Percentiles rank a stretch among this genome's conserved stretches.
Conservation (phyloP, 2,888 invertebrate species). For the Coecobrya sp. region DNA sequence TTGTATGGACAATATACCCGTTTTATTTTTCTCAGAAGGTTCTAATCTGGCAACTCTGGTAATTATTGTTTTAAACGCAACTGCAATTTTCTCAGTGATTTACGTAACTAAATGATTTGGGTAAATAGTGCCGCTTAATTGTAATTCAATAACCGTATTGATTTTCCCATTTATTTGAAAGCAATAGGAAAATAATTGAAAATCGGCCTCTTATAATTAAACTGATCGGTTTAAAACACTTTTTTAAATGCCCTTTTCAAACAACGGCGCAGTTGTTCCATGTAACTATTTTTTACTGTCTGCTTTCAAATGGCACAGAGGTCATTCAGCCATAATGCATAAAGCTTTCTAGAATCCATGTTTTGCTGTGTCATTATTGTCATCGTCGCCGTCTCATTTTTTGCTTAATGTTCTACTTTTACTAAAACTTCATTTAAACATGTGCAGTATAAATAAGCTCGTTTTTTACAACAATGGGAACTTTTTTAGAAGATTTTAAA, state of each 20-base stretch:
- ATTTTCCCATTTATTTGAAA: not conserved
- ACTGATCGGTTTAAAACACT: too few species aligned
- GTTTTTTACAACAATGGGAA: not conserved
- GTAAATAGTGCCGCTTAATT: not conserved
- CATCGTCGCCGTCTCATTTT: constrained; percentile 18
- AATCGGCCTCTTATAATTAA: not conserved
- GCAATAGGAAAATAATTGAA: too few species aligned
- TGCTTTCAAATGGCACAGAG: not conserved
- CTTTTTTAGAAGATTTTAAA: constrained; percentile 28
- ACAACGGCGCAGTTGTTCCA: not conserved
- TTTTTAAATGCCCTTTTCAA: not conserved
- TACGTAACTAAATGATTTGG: too few species aligned
- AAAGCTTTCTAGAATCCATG: constrained; percentile 61
- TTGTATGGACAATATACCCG: too few species aligned
- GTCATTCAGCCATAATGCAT: not conserved
- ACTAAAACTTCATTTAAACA: not conserved
- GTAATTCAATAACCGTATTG: not conserved
- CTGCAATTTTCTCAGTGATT: too few species aligned
- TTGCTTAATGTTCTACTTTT: constrained; percentile 66
- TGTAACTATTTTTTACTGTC: not conserved
- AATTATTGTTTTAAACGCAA: too few species aligned
- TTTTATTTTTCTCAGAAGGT: too few species aligned
- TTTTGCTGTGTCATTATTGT: constrained; percentile 32
- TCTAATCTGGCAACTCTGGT: too few species aligned
- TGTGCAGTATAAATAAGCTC: not conserved